Evolutionary conservation across 2,888 invertebrate genomes (phyloP).

Genomic region (Acanthosepion pharaonis): DNA sequence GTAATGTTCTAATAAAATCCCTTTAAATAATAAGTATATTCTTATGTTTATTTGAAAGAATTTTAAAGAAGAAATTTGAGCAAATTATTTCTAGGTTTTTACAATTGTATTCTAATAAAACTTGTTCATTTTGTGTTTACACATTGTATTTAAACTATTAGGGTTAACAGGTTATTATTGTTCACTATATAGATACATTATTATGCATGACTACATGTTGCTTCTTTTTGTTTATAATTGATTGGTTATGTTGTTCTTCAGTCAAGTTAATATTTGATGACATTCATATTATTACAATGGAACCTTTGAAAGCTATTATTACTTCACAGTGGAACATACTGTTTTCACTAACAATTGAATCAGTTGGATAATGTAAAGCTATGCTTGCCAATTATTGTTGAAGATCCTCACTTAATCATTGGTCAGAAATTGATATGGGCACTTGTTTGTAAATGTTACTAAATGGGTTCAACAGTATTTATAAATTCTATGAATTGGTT

Average conservation of each 20-base stretch:
- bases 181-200: neutral
- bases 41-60: too few relatives aligned
- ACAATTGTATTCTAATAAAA: neutral
- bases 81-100: too few relatives aligned
- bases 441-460: neutral
- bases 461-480: neutral
- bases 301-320: neutral
- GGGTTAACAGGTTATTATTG: neutral
- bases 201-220: neutral
- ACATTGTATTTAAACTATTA: too few relatives aligned
- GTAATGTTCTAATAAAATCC: too few relatives aligned
- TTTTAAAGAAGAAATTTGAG: too few relatives aligned
- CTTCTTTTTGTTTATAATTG: neutral
- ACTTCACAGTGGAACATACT: neutral
- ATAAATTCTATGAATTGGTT: neutral
- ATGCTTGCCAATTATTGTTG: neutral
- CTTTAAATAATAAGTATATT: too few relatives aligned
- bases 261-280: neutral
- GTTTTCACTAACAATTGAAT: neutral
- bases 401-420: neutral
- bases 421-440: neutral
- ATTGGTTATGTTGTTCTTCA: neutral
- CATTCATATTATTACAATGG: constrained; percentile 16
- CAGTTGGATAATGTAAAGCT: neutral
- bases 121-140: too few relatives aligned